Evolutionary conservation across 2,888 invertebrate genomes (phyloP).

Genomic region (Cistogaster globosa): DNA sequence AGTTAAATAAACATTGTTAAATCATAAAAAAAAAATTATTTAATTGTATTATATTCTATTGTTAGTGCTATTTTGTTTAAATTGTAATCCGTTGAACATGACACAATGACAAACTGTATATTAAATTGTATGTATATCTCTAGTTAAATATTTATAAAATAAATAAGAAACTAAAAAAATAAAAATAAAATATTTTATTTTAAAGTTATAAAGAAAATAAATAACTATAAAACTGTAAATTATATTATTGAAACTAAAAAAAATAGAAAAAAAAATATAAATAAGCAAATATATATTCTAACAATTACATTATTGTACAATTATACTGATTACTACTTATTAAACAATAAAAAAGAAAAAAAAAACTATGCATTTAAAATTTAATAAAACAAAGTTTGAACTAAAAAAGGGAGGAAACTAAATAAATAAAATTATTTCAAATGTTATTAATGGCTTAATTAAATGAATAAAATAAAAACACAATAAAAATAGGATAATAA

Average conservation of each 20-base stretch:
- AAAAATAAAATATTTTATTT: conserved; percentile 11
- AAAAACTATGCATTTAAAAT: conserved; percentile 62
- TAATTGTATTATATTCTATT: neutral
- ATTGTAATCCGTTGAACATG: conserved; percentile 28
- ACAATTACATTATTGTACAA: conserved; percentile 67
- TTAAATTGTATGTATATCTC: conserved; percentile 56
- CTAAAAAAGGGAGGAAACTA: conserved; percentile 14
- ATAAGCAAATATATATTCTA: conserved; percentile 43
- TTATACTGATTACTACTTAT: conserved; percentile 58
- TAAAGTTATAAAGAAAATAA: neutral
- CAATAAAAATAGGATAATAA: conserved; percentile 32
- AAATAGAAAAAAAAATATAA: conserved; percentile 24
- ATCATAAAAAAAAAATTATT: neutral
- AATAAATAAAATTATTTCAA: conserved; percentile 58
- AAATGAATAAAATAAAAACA: conserved; percentile 50
- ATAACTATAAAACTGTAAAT: conserved; percentile 40
- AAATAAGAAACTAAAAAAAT: conserved; percentile 36
- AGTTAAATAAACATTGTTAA: neutral
- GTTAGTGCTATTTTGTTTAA: neutral
- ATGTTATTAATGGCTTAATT: conserved; percentile 71
- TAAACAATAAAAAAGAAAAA: conserved; percentile 27
- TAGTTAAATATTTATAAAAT: conserved; percentile 54
- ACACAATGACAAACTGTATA: conserved; percentile 58
- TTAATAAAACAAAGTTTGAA: conserved; percentile 46
- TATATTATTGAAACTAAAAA: conserved; percentile 28